Percentiles rank a stretch among this genome's conserved stretches.
phyloP scores from a whole-genome alignment of 2,113 vertebrate species.

The Xiphias gladius region DNA sequence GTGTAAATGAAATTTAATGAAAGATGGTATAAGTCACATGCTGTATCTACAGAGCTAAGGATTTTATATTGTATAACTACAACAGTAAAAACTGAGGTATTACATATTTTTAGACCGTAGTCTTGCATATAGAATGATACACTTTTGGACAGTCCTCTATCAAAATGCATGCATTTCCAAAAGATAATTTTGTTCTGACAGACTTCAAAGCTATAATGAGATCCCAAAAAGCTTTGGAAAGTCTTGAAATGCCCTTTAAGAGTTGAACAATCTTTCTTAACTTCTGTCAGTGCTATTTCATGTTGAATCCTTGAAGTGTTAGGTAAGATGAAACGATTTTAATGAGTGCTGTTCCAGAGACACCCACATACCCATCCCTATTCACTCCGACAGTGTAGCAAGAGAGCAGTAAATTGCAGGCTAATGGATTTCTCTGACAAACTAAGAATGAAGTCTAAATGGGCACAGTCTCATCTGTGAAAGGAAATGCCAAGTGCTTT shows the following conservation, averaged over 20 bases:
- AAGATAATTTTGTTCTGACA: conserved; percentile 13
- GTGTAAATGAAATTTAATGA: no score
- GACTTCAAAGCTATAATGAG: conserved; percentile 52
- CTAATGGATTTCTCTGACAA: conserved; percentile 67
- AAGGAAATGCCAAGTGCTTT: conserved; percentile 47
- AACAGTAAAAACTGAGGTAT: not conserved
- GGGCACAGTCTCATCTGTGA: conserved; percentile 29
- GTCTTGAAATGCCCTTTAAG: conserved; percentile 29
- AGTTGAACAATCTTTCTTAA: conserved; percentile 20
- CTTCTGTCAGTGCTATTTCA: conserved; percentile 38
- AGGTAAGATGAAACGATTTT: conserved; percentile 69
- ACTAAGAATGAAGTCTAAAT: conserved; percentile 55
- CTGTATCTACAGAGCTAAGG: no score
- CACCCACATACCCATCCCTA: conserved; percentile 43
- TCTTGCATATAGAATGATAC: not conserved
- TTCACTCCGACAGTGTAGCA: conserved; percentile 44
- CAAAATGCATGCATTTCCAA: not conserved
- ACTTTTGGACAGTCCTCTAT: not conserved
- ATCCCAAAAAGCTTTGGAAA: conserved; percentile 26
- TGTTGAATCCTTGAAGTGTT: conserved; percentile 53
- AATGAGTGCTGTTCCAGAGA: conserved; percentile 60
- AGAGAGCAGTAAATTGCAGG: conserved; percentile 56
- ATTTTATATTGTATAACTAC: not conserved
- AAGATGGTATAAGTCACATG: no score
- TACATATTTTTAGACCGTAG: not conserved